Base-by-base conservation (phyloP, 1,140 invertebrate genomes). In the Hyles vespertilio region DNA sequence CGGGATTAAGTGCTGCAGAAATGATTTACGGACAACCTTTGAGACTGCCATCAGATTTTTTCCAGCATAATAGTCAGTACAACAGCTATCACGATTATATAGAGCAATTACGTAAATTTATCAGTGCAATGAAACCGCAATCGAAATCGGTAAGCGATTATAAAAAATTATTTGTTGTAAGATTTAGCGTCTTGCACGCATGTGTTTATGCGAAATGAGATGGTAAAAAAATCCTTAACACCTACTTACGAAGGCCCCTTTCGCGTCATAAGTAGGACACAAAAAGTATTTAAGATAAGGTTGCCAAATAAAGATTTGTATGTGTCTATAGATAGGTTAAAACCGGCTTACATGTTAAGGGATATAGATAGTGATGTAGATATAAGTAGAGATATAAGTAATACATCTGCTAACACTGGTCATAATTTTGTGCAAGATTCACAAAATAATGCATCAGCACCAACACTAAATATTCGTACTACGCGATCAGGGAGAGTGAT, bases 21-120 rank as follows among this genome's bases (percentile, higher is more conserved):
- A 54, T 63, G 32, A 22, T 51, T 5, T 67, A 61, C 22, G 64
- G 68, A 9, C 49, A 61, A 5, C n/a, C 34, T 5, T 4, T 70
- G 32, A 49, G 61, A 5, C 46, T 65, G 10, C 66, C 61, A 8
- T 54, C 58, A n/a, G 66, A 68, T 9, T 68, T 64, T 50, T 68
- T 55, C 49, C 9, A 51, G 34, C 54, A 33, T 32, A 60, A 51
- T 50, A 50, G 3, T 10, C 3, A 51, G 8, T 51, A 9, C n/a
- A 53, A 43, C 40, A 58, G 34, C 32, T n/a, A 52, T 51, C 22
- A 56, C 4, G 22, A 40, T 53, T 62, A 47, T 22, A 22, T 65
- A 47, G 44, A 58, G 5, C 47, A 65, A 11, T 50, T 65, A 33
- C 32, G 48, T 6, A 33, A 57, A 2, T 46, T 9, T 40, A 62